Percentiles rank a stretch among this genome's conserved stretches.
Evolutionary conservation across 2,888 invertebrate genomes (phyloP).

Genomic region (Dolomedes plantarius): DNA sequence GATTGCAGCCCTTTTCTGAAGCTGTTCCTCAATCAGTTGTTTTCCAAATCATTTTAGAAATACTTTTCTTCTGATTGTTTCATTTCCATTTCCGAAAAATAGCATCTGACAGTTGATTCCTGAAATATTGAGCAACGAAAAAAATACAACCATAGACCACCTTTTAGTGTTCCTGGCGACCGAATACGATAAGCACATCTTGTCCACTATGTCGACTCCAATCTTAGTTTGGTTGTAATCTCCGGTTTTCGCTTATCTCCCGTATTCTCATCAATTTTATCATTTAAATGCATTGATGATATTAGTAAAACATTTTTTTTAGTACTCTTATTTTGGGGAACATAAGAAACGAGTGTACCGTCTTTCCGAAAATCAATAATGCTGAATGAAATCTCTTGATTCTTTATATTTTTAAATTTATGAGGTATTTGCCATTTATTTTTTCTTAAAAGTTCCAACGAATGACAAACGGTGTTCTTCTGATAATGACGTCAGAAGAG

Average conservation of each 20-base stretch:
- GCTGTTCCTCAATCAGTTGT: too few relatives aligned
- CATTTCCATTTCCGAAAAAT: conserved; percentile 14
- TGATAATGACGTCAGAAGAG: too few relatives aligned
- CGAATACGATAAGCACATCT: not conserved
- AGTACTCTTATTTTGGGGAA: not conserved
- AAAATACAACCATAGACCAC: conserved; percentile 8
- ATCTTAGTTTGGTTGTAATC: not conserved
- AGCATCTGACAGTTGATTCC: conserved; percentile 23
- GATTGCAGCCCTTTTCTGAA: too few relatives aligned
- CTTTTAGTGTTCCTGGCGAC: not conserved
- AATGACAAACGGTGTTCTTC: too few relatives aligned
- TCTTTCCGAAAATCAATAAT: too few relatives aligned
- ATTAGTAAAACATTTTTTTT: conserved; percentile 17
- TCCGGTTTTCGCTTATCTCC: conserved; percentile 11
- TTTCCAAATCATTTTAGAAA: too few relatives aligned
- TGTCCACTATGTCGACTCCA: not conserved
- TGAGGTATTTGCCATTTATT: too few relatives aligned
- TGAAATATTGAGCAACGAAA: conserved; percentile 1
- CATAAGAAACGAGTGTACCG: conserved; percentile 23
- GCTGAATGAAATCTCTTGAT: too few relatives aligned
- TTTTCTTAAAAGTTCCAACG: too few relatives aligned
- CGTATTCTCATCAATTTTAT: not conserved
- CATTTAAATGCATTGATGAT: conserved; percentile 26
- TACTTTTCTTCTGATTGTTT: too few relatives aligned
- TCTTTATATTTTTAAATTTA: too few relatives aligned